Evolutionary conservation across 2,113 vertebrate genomes (phyloP), one percentile per base, ranked within the genome.

Genomic region (Dasypus novemcinctus): DNA sequence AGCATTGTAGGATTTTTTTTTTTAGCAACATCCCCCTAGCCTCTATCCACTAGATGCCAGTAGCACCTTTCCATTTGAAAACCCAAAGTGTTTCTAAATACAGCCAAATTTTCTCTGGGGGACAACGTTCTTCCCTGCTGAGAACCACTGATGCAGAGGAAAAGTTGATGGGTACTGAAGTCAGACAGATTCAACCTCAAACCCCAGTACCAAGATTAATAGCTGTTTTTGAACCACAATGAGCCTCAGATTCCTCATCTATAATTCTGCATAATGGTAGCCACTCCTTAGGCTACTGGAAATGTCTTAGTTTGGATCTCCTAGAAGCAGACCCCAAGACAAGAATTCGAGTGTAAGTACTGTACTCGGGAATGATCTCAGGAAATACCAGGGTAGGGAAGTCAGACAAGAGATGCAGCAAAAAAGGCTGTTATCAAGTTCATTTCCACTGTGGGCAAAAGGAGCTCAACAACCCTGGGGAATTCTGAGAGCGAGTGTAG

Each of bases 401-500:
- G 36, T 88, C 14, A 59, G 41, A 61, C 64, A 38, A 23, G 25
- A 25, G 49, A 88, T 46, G 69, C 31, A 71, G 23, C 8, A n/a
- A 61, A 4, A 14, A 43, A 78, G 43, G 27, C 1, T 54, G 10
- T 59, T 85, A 11, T 31, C 46, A 91, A 88, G 49, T 15, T 36
- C 12, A 0, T 20, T 69, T n/a, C 41, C 52, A 12, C n/a, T 25
- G 0, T 1, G 31, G 15, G 7, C 33, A 68, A 31, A 23, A 29
- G 2, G 68, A 80, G n/a, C 1, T 80, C 41, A 41, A 0, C 2
- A 18, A 18, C 31, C 63, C 25, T 18, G n/a, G 75, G 21, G 57
- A 87, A 18, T 12, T 64, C 66, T 1, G 6, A 25, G 4, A 91
- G 18, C 18, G 54, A 29, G 38, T 2, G 1, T 12, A 76, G 36